These are phyloP conservation scores for Eulithis testata DNA, from an alignment of 2,888 invertebrate species.

Conservation along the genomic window DNA sequence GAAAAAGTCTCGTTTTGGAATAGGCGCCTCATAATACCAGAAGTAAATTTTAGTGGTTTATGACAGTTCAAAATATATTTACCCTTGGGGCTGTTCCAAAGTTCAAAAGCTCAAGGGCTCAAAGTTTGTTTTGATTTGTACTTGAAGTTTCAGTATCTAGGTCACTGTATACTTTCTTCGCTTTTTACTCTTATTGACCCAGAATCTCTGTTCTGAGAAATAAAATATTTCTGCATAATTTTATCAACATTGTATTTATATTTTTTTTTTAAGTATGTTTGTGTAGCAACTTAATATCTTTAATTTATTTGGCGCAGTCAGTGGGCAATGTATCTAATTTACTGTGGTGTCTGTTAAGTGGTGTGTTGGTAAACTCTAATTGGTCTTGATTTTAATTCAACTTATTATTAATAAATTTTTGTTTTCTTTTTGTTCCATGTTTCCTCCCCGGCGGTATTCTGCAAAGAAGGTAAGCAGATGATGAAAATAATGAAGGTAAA, in stretches of 20 bases:
- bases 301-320: no score
- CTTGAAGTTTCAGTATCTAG: slow-evolving; percentile 1
- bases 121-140: slow-evolving; percentile 21
- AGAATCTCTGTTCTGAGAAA: not conserved
- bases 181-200: not conserved
- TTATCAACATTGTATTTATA: no score
- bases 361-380: not conserved
- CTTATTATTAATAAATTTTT: slow-evolving; percentile 8
- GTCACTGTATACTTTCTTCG: not conserved
- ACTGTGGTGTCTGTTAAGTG: no score
- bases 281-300: no score
- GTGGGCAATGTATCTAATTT: no score
- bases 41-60: not conserved
- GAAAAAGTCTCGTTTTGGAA: no score
- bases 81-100: slow-evolving; percentile 14
- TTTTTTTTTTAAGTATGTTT: no score
- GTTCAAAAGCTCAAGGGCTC: slow-evolving; percentile 18
- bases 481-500: slow-evolving; percentile 14
- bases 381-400: not conserved
- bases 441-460: slow-evolving; percentile 23
- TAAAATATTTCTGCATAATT: not conserved
- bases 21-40: not conserved
- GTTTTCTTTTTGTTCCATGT: slow-evolving; percentile 33
- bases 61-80: slow-evolving; percentile 2
- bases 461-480: slow-evolving; percentile 32